Evolutionary conservation across 1,140 invertebrate species (phyloP).

Genomic region (Papilio polyxenes): DNA sequence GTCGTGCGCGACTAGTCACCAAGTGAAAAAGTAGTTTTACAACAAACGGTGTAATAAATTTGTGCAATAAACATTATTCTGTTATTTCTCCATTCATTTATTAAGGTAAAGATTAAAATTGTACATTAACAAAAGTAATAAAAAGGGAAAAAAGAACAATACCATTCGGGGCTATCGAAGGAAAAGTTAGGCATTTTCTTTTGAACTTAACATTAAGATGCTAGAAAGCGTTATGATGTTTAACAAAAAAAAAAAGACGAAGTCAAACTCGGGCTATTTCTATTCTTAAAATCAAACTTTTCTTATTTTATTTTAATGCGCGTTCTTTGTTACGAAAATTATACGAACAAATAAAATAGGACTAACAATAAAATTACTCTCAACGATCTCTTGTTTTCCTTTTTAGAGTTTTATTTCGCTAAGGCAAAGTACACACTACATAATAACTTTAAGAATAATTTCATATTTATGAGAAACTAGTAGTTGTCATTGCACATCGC

Average conservation of each 20-base stretch:
- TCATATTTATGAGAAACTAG: no score
- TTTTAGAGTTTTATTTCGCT: neutral
- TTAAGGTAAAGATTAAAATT: neutral
- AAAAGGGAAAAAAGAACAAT: neutral
- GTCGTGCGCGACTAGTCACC: no score
- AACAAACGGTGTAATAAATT: neutral
- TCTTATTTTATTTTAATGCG: constrained; percentile 30
- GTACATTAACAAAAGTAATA: neutral
- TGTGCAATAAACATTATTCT: neutral
- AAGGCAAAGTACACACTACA: no score
- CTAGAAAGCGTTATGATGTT: constrained; percentile 32
- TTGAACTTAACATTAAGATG: neutral
- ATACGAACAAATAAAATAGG: constrained; percentile 7
- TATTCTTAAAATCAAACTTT: constrained; percentile 18
- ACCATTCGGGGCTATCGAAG: neutral
- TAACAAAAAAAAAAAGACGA: constrained; percentile 9
- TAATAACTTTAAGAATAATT: no score
- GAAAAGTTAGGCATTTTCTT: neutral
- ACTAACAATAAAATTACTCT: constrained; percentile 3
- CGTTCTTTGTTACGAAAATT: constrained; percentile 23
- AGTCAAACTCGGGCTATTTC: constrained; percentile 27
- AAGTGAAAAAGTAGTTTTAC: no score
- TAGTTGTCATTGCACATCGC: no score
- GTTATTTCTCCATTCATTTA: neutral
- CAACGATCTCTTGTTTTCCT: constrained; percentile 7